Evolutionary conservation across 2,888 invertebrate genomes (phyloP).

Genomic region (Zeuzera pyrina): DNA sequence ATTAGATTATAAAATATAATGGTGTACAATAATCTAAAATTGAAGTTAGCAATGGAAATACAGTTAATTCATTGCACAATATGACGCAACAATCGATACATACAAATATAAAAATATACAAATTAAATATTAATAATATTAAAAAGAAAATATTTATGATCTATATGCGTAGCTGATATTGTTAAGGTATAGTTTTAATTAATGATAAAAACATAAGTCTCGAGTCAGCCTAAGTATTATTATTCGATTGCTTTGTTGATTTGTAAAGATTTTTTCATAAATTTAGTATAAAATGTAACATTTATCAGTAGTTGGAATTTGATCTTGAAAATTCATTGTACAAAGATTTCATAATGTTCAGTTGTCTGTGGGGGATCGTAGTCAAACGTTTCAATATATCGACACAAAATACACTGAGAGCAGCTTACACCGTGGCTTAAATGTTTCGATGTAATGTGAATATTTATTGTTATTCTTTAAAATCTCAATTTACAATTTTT

Average conservation of each 20-base stretch:
- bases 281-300: constrained; percentile 19
- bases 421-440: too few species aligned
- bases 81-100: constrained; percentile 46
- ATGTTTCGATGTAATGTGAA: too few species aligned
- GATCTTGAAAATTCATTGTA: neutral
- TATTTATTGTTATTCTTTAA: too few species aligned
- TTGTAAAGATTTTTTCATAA: constrained; percentile 22
- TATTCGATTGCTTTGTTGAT: constrained; percentile 31
- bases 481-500: too few species aligned
- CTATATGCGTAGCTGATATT: constrained; percentile 49
- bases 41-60: constrained; percentile 32
- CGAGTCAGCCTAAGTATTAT: constrained; percentile 59
- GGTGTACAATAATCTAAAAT: neutral
- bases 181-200: constrained; percentile 51
- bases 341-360: neutral
- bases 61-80: constrained; percentile 40
- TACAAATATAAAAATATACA: constrained; percentile 29
- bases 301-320: constrained; percentile 3
- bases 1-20: neutral
- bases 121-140: constrained; percentile 33
- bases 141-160: constrained; percentile 32
- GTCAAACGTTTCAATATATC: too few species aligned
- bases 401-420: too few species aligned
- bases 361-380: neutral
- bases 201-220: constrained; percentile 27